Evolutionary conservation across 2,797 vertebrate genomes (phyloP).

Genomic region (Coilia nasus): DNA sequence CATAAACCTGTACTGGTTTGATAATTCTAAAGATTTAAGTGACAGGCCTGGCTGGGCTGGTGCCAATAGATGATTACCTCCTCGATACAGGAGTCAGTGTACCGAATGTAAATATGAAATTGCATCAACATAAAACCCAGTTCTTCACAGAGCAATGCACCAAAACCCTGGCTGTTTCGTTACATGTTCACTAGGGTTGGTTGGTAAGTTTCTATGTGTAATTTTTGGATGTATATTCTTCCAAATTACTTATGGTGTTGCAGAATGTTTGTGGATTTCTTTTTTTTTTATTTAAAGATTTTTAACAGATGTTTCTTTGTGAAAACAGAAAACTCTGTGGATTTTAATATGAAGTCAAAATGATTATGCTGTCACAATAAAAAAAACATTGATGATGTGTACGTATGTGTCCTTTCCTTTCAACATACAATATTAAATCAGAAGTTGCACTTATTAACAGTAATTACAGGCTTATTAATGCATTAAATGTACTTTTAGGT

Average conservation of each 20-base stretch:
- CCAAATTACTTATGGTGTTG: conserved; percentile 61
- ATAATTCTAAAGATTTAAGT: not conserved
- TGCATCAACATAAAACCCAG: conserved; percentile 53
- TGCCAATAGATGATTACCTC: not conserved
- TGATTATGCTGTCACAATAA: conserved; percentile 66
- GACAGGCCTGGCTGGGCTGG: not conserved
- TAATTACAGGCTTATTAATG: too few relatives aligned
- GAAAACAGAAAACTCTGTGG: conserved; percentile 54
- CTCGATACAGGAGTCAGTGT: conserved; percentile 28
- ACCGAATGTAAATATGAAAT: conserved; percentile 72
- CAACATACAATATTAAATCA: too few relatives aligned
- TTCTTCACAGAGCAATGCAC: conserved; percentile 53
- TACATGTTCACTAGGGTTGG: conserved; percentile 19
- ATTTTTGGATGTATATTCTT: conserved; percentile 62
- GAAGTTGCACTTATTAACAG: too few relatives aligned
- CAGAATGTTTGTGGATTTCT: conserved; percentile 71
- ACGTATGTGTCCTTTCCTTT: not conserved
- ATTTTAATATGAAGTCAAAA: conserved; percentile 68
- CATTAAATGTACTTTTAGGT: too few relatives aligned
- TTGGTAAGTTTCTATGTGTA: conserved; percentile 55
- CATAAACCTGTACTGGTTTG: not conserved
- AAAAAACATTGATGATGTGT: conserved; percentile 37
- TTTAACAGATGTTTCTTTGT: conserved; percentile 47
- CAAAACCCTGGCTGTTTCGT: conserved; percentile 44
- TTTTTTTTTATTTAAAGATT: conserved; percentile 71